A percentile compares a stretch with the other conserved stretches of the same genome.
These are phyloP conservation scores for Gorsachius goisagi DNA, from an alignment of 2,113 vertebrate species.

Conservation along the genomic window DNA sequence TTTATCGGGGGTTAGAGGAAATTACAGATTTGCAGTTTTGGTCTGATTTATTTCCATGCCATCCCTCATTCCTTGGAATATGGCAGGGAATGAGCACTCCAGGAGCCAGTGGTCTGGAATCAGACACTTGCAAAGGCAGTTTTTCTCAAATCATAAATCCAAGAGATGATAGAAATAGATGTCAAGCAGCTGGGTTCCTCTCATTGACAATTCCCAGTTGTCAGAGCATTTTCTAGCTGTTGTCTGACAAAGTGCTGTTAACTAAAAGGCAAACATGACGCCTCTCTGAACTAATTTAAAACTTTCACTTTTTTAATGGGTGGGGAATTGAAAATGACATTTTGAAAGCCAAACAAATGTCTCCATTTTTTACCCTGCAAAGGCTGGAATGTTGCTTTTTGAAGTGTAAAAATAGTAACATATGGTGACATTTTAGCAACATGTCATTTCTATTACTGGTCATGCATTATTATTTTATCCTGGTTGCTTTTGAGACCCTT, in stretches of 20 bases:
- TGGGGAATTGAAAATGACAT: background rate
- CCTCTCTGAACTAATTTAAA: background rate
- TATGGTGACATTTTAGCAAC: background rate
- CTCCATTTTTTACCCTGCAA: background rate
- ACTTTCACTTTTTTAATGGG: background rate
- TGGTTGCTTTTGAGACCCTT: background rate
- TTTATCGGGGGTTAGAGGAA: background rate
- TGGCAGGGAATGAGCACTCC: background rate
- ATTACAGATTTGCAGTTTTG: background rate
- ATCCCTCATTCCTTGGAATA: background rate
- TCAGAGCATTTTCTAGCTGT: background rate
- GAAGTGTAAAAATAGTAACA: background rate
- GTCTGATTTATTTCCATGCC: background rate
- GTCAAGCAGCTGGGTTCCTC: background rate
- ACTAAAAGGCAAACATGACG: background rate
- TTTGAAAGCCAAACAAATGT: background rate
- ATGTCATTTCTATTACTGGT: background rate
- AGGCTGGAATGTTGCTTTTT: background rate
- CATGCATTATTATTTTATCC: background rate
- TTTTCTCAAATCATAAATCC: background rate
- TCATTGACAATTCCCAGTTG: background rate
- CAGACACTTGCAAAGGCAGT: background rate
- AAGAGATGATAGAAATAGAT: background rate
- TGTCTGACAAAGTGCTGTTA: background rate
- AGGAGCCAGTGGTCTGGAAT: background rate